phyloP scores from a whole-genome alignment of 2,113 vertebrate species.

The Phalacrocorax aristotelis region DNA sequence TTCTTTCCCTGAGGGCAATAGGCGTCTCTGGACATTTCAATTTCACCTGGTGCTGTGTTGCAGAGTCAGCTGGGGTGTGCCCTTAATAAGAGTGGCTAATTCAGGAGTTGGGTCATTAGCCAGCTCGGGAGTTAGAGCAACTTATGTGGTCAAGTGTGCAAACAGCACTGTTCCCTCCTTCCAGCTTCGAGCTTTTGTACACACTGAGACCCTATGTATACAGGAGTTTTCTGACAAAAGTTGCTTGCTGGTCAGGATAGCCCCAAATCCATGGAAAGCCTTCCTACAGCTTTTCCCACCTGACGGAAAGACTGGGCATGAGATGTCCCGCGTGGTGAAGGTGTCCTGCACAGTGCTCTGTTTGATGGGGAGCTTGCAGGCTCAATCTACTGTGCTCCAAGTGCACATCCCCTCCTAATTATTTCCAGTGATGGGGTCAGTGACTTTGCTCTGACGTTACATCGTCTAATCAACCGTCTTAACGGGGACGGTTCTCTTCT shows the following conservation, averaged over 20 bases:
- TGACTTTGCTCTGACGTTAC: fast-evolving
- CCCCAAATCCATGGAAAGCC: background rate
- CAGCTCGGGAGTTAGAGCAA: background rate
- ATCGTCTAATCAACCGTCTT: background rate
- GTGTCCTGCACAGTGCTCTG: background rate
- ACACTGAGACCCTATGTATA: fast-evolving
- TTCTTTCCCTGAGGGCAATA: background rate
- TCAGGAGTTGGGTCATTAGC: background rate
- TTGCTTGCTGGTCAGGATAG: fast-evolving
- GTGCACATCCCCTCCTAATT: background rate
- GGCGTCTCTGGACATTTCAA: background rate
- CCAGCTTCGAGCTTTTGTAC: background rate
- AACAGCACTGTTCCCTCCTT: background rate
- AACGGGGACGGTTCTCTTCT: background rate
- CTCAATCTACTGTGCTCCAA: background rate
- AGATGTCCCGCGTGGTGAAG: fast-evolving
- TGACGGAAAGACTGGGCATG: fast-evolving
- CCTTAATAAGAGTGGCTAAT: fast-evolving
- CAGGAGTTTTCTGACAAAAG: background rate
- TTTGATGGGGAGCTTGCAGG: background rate
- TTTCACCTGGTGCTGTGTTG: background rate
- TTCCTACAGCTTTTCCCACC: background rate
- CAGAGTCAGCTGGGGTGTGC: background rate
- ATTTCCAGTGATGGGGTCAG: background rate
- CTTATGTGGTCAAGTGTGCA: fast-evolving